These are phyloP conservation scores for Metaphire vulgaris DNA, from an alignment of 1,140 invertebrate genomes.

Conservation along the genomic window DNA sequence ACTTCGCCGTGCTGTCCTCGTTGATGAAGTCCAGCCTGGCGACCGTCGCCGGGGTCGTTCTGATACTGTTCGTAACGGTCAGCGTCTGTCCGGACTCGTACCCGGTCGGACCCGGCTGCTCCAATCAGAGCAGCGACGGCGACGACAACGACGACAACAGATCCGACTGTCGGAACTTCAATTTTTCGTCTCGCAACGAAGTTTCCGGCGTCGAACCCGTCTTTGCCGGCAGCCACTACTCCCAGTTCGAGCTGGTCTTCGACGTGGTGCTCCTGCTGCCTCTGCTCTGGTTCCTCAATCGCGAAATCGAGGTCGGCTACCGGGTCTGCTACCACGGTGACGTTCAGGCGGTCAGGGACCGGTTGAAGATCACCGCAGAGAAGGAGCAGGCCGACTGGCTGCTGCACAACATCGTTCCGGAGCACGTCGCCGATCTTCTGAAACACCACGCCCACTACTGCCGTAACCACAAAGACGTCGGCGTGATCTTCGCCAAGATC, in stretches of 20 bases:
- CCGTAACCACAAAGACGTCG: constrained; percentile 85
- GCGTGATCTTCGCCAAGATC: constrained; percentile 88
- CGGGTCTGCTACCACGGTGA: constrained; percentile 87
- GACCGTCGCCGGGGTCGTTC: constrained; percentile 68
- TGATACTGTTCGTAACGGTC: constrained; percentile 58
- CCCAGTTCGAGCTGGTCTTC: constrained; percentile 75
- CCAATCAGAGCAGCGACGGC: constrained; percentile 8
- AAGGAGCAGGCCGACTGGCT: constrained; percentile 94
- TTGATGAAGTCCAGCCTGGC: constrained; percentile 87
- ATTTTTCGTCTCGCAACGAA: not conserved
- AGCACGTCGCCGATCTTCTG: constrained; percentile 83
- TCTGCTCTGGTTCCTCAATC: constrained; percentile 81
- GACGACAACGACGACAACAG: not conserved
- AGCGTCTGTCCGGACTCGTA: constrained; percentile 22
- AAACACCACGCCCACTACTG: constrained; percentile 91
- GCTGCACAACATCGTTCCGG: constrained; percentile 89
- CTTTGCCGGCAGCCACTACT: too few relatives aligned
- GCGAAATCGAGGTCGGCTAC: constrained; percentile 90
- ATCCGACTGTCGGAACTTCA: constrained; percentile 55
- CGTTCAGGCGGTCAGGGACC: constrained; percentile 56
- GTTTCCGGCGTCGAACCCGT: not conserved
- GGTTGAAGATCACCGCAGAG: constrained; percentile 48
- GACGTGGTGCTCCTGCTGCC: constrained; percentile 71
- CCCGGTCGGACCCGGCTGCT: constrained; percentile 52
- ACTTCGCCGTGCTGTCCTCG: constrained; percentile 87